A percentile compares a stretch with the other conserved stretches of the same genome.
These are phyloP conservation scores for Erpornis zantholeuca DNA, from an alignment of 2,113 vertebrate genomes.

Conservation along the genomic window DNA sequence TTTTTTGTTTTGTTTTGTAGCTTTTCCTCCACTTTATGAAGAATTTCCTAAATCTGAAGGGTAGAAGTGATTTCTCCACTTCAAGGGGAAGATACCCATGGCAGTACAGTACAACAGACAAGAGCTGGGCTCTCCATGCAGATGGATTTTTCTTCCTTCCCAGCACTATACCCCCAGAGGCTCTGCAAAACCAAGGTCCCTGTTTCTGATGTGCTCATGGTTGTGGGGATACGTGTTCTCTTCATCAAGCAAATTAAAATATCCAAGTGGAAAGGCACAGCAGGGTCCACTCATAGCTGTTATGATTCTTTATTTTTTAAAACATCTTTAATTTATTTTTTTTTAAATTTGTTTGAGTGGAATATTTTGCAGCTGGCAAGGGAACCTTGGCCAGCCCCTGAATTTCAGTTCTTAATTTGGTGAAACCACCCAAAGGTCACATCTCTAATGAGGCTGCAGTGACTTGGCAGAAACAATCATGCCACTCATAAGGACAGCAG, in stretches of 20 bases:
- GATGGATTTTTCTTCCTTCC: background rate
- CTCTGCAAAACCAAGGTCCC: background rate
- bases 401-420: constrained; percentile 46
- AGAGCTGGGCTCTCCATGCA: background rate
- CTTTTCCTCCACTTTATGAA: background rate
- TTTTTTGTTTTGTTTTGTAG: background rate
- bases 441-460: background rate
- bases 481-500: background rate
- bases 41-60: background rate
- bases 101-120: background rate
- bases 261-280: background rate
- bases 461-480: background rate
- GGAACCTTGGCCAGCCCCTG: background rate
- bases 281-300: background rate
- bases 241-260: background rate
- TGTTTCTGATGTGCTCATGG: background rate
- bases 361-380: background rate
- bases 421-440: constrained; percentile 25
- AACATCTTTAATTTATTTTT: background rate
- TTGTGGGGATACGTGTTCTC: background rate
- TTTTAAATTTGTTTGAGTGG: background rate
- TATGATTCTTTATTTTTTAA: background rate
- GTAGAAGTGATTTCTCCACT: background rate
- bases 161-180: background rate
- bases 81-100: background rate